These are phyloP conservation scores for Eupelmus urozonus DNA, from an alignment of 2,888 invertebrate genomes.

Conservation along the genomic window DNA sequence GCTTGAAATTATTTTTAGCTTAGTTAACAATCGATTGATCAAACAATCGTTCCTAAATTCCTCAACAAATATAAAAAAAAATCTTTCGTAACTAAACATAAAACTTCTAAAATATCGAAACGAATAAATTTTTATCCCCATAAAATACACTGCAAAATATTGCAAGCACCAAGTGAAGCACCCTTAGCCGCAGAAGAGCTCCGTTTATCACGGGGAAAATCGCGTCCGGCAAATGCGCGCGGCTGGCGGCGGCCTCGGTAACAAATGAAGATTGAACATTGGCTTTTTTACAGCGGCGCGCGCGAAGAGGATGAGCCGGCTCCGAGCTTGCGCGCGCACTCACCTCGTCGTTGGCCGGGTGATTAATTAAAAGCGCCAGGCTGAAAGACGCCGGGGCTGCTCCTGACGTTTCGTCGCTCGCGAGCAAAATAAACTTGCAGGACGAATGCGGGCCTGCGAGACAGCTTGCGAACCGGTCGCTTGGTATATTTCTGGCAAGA, in stretches of 20 bases:
- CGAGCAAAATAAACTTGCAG: conserved; percentile 51
- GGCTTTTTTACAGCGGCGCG: background rate
- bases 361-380: conserved; percentile 56
- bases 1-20: no score
- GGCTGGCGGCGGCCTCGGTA: conserved; percentile 36
- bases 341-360: conserved; percentile 5
- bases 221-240: conserved; percentile 24
- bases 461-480: conserved; percentile 23
- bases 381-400: conserved; percentile 48
- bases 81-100: no score
- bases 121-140: background rate
- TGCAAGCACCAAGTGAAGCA: no score
- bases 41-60: no score
- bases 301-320: background rate
- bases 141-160: background rate
- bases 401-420: conserved; percentile 49
- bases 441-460: conserved; percentile 15
- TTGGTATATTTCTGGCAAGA: no score
- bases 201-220: conserved; percentile 40
- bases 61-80: no score
- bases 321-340: background rate
- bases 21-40: no score
- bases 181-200: no score
- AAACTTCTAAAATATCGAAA: no score
- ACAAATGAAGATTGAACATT: conserved; percentile 55